phyloP scores from a whole-genome alignment of 2,113 vertebrate species.

The Corapipo altera region DNA sequence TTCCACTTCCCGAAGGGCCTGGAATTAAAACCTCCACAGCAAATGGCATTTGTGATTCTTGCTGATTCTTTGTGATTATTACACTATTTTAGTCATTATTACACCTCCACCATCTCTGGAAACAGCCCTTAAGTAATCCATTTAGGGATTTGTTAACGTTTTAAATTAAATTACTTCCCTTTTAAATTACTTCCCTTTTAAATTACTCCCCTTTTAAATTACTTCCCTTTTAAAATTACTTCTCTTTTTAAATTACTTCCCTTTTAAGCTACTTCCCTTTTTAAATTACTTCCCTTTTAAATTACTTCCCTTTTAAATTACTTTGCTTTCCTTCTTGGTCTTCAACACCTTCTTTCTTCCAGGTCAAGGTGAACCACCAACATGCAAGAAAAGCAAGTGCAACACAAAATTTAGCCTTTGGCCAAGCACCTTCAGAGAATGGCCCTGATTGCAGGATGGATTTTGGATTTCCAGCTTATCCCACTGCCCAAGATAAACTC shows the following conservation, averaged over 20 bases:
- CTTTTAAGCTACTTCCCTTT: no score
- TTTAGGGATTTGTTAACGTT: not conserved
- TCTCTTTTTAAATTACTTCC: not conserved
- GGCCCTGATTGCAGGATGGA: not conserved
- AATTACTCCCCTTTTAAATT: no score
- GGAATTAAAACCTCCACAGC: not conserved
- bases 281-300: not conserved
- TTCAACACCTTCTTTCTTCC: not conserved
- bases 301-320: not conserved
- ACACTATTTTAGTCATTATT: not conserved
- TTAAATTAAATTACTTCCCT: not conserved
- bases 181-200: not conserved
- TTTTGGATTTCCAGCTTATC: not conserved
- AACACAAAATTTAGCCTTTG: not conserved
- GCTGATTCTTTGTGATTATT: not conserved
- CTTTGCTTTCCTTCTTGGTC: not conserved
- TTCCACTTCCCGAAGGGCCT: not conserved
- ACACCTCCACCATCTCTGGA: not conserved
- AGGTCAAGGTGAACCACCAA: not conserved
- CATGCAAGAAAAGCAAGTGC: not conserved
- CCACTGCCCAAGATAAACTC: not conserved
- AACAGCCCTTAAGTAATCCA: not conserved
- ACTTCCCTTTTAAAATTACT: not conserved
- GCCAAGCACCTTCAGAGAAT: not conserved
- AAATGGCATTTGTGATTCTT: not conserved